phyloP scores from a whole-genome alignment of 2,113 vertebrate species.

The Chinchilla lanigera region DNA sequence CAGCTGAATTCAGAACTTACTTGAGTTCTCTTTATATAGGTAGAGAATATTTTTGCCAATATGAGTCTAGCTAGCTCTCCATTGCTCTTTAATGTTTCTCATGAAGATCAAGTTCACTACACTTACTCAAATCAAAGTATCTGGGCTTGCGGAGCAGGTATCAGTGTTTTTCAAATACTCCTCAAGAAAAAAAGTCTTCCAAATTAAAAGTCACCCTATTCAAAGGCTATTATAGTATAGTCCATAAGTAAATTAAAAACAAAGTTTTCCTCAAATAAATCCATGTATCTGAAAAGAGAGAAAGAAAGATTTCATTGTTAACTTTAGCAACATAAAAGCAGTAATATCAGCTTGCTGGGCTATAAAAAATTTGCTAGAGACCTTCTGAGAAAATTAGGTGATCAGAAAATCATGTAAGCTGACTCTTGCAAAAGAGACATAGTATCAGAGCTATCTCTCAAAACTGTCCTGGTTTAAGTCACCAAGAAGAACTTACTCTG shows the following conservation, averaged over 20 bases:
- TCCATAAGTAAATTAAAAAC: background rate
- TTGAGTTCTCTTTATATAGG: constrained; percentile 12
- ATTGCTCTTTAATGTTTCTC: background rate
- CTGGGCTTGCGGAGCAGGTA: background rate
- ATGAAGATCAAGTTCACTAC: background rate
- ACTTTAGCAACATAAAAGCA: background rate
- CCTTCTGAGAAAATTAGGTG: constrained; percentile 74
- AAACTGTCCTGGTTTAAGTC: constrained; percentile 74
- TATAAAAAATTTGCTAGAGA: constrained; percentile 72
- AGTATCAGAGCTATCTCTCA: constrained; percentile 70
- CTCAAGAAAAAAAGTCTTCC: background rate
- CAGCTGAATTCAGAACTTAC: background rate
- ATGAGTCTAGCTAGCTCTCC: background rate
- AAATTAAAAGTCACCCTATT: constrained; percentile 29
- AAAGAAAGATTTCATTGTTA: constrained; percentile 43
- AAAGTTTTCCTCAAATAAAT: background rate
- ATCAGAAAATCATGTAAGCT: constrained; percentile 69
- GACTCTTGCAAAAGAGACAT: constrained; percentile 56
- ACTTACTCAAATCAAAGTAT: background rate
- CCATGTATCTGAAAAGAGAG: background rate
- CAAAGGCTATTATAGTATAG: background rate
- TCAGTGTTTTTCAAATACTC: constrained; percentile 5
- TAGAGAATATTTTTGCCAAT: background rate
- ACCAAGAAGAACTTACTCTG: constrained; percentile 67
- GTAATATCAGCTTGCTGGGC: constrained; percentile 27